These are phyloP conservation scores for Bilobella aurantiaca DNA, from an alignment of 1,140 invertebrate genomes.

Conservation along the genomic window DNA sequence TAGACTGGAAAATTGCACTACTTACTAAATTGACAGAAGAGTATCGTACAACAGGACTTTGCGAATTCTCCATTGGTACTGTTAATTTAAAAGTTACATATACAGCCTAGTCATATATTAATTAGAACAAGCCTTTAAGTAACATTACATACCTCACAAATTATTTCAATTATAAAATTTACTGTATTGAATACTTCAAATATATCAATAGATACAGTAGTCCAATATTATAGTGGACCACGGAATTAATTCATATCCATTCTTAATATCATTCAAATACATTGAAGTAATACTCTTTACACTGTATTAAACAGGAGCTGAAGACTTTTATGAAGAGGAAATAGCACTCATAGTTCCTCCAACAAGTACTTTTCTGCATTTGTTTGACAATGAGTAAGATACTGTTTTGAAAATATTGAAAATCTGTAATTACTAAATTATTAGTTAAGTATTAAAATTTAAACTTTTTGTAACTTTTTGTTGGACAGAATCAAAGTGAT, in stretches of 20 bases:
- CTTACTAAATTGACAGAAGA: constrained; percentile 53
- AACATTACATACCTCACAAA: no score
- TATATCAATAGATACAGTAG: no score
- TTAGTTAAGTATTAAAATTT: constrained; percentile 12
- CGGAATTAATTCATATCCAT: no score
- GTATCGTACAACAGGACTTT: constrained; percentile 50
- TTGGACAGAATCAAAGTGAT: constrained; percentile 55
- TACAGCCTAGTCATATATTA: not conserved
- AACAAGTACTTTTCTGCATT: constrained; percentile 59
- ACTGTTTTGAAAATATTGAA: constrained; percentile 11
- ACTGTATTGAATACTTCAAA: no score
- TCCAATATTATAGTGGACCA: no score
- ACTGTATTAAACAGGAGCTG: constrained; percentile 45
- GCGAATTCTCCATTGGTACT: constrained; percentile 58
- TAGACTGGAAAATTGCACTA: constrained; percentile 70
- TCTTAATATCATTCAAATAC: no score
- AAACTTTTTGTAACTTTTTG: constrained; percentile 8
- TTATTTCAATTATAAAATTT: no score
- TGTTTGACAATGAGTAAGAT: constrained; percentile 50
- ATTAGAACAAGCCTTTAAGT: no score
- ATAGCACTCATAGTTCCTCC: constrained; percentile 61
- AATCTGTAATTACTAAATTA: no score
- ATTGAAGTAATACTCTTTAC: no score
- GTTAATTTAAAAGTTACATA: constrained; percentile 12
- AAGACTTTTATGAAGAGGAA: constrained; percentile 68